phyloP scores from a whole-genome alignment of 2,797 vertebrate genomes.

The Babyrousa celebensis region DNA sequence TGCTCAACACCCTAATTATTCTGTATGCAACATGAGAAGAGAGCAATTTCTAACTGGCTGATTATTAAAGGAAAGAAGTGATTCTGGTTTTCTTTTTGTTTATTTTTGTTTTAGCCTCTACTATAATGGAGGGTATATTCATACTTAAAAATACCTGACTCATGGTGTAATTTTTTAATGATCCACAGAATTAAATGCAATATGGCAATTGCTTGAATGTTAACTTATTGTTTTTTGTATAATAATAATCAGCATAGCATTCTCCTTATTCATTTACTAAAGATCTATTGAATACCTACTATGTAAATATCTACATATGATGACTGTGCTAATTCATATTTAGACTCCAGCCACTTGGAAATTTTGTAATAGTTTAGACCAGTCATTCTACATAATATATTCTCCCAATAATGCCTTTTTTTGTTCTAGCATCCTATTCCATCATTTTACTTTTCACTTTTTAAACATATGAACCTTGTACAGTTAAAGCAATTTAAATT shows the following conservation, averaged over 20 bases:
- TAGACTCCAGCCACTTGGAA: background rate
- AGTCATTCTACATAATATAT: background rate
- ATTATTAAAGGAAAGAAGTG: constrained; percentile 57
- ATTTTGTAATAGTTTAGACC: background rate
- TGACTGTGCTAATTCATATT: background rate
- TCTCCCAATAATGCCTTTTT: background rate
- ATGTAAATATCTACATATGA: background rate
- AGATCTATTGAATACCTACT: background rate
- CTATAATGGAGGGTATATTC: background rate
- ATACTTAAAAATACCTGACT: background rate
- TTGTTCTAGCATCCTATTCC: background rate
- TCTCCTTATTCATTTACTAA: background rate
- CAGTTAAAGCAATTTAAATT: constrained; percentile 26
- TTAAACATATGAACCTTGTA: background rate
- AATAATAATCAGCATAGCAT: background rate
- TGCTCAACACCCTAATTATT: constrained; percentile 59
- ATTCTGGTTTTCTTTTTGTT: constrained; percentile 46
- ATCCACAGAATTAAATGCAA: background rate
- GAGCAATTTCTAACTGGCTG: background rate
- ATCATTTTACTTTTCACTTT: constrained; percentile 11
- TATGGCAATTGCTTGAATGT: background rate
- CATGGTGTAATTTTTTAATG: background rate
- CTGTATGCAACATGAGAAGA: background rate
- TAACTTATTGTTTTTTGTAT: constrained; percentile 19
- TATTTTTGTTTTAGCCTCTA: constrained; percentile 33